These are phyloP conservation scores for Pecten maximus DNA, from an alignment of 2,888 invertebrate genomes.

Conservation along the genomic window DNA sequence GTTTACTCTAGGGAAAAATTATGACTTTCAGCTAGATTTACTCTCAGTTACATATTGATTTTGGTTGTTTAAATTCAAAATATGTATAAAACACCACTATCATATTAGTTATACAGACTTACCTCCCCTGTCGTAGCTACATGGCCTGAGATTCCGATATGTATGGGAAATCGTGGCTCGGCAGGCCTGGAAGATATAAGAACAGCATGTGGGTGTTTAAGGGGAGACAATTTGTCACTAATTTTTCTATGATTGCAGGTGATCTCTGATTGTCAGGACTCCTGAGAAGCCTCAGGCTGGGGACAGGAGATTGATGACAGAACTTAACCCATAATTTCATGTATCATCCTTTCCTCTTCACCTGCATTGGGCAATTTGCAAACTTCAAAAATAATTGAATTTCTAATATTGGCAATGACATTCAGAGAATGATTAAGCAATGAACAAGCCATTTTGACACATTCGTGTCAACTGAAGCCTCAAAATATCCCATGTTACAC, in stretches of 20 bases:
- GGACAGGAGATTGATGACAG: neutral
- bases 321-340: neutral
- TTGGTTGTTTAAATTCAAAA: too few relatives aligned
- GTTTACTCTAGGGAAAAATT: too few relatives aligned
- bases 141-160: conserved; percentile 96
- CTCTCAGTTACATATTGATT: too few relatives aligned
- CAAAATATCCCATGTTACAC: neutral
- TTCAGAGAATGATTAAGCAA: neutral
- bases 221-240: neutral
- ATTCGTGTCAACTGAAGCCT: neutral
- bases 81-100: too few relatives aligned
- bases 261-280: neutral
- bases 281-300: neutral
- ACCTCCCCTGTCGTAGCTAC: conserved; percentile 98
- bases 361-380: neutral
- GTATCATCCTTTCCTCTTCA: neutral
- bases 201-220: neutral
- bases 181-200: conserved; percentile 69
- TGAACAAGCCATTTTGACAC: neutral
- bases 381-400: neutral
- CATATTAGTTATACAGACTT: conserved; percentile 74
- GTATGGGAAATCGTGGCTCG: conserved; percentile 91
- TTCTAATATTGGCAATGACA: neutral
- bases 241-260: neutral
- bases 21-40: too few relatives aligned